Base-by-base conservation (phyloP, 2,888 invertebrate genomes). In the Orgyia antiqua region DNA sequence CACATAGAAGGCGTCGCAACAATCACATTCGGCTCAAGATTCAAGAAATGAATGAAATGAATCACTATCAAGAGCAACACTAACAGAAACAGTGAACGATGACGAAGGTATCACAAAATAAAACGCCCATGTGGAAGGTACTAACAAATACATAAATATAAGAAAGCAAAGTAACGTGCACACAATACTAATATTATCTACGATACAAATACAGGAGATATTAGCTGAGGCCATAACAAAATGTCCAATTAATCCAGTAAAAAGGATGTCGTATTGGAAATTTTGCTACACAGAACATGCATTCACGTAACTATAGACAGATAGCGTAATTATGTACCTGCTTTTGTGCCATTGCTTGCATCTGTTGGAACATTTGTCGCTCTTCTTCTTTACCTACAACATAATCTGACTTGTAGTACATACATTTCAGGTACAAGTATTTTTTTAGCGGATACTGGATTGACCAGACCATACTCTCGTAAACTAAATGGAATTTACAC, bases 301-400 rank as follows among this genome's bases (percentile, higher is more conserved):
- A 58, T 23, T 46, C 35, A 35, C 40, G 57, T 51, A 47, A 15
- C 4, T 49, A 40, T 39, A 30, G 53, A 45, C 55, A 52, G 61
- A 52, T 53, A 39, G 34, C 51, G 72, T 70, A 82, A 70, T 83
- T 70, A n/a, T n/a, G n/a, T n/a, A 96, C 96, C 95, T 96, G 96
- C 89, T 96, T 96, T 84, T 96, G 96, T 69, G 96, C 96, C 94
- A 96, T 93, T 58, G 95, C 94, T 82, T 96, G 96, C 95, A 96
- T 96, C 88, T 96, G 96, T 88, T 96, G 96, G 87, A 96, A 94
- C 95, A 96, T 96, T 88, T 94, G 94, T 61, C 96, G 90, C 88
- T 96, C 96, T 87, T 96, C 96, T 87, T 96, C 96, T 90, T 96
- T 96, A 79, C 96, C 96, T 96, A 90, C 80, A 79, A 83, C 4